phyloP scores from a whole-genome alignment of 2,113 vertebrate genomes.

The Myrmophylax atrothorax region DNA sequence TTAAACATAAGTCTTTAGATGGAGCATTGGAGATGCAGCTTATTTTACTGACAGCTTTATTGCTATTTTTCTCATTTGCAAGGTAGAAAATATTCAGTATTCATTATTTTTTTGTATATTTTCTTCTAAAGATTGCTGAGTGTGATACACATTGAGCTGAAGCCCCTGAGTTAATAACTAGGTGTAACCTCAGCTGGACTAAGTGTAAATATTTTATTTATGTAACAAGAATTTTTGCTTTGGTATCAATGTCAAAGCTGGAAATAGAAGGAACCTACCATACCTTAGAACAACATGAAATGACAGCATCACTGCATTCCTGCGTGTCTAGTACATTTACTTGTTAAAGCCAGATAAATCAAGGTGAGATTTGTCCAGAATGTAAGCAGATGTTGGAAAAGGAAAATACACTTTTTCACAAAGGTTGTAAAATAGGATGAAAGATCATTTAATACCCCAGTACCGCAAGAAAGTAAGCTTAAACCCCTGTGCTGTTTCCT shows the following conservation, averaged over 20 bases:
- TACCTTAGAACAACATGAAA: background rate
- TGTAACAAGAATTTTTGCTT: background rate
- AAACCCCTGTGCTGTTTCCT: background rate
- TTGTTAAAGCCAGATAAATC: background rate
- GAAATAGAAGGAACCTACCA: background rate
- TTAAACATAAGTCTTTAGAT: background rate
- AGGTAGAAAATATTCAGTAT: background rate
- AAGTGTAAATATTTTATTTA: background rate
- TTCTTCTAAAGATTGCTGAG: background rate
- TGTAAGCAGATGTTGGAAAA: background rate
- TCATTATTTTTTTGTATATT: background rate
- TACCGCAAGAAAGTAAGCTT: background rate
- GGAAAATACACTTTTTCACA: background rate
- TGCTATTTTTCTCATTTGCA: background rate
- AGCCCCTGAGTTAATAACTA: background rate
- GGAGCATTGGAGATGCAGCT: background rate
- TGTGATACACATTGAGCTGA: background rate
- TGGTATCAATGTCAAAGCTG: background rate
- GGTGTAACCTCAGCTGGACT: background rate
- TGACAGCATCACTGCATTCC: background rate
- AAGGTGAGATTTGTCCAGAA: background rate
- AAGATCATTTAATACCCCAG: background rate
- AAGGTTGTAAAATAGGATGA: background rate
- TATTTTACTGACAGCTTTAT: background rate
- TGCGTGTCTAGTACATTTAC: background rate